Conservation (phyloP, 2,888 invertebrate species). For the Quadroppia sp. region DNA sequence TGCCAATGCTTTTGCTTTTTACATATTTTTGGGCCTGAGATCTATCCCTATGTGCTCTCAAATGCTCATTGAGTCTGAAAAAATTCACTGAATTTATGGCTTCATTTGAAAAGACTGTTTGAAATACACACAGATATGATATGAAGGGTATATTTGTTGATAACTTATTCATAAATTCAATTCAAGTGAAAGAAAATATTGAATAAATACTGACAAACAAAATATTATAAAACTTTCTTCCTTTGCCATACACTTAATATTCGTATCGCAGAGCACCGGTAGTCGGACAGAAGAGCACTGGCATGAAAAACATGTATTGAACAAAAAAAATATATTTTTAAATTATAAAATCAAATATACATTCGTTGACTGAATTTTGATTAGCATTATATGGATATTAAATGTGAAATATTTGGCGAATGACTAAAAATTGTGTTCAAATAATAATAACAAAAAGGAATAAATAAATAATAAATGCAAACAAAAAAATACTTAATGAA, state of each 20-base stretch:
- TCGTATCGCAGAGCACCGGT: too few species aligned
- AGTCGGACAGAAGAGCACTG: too few species aligned
- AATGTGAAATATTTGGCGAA: too few species aligned
- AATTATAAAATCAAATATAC: too few species aligned
- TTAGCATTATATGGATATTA: too few species aligned
- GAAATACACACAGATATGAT: neutral
- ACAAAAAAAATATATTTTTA: too few species aligned
- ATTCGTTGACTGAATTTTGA: too few species aligned
- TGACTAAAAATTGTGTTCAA: neutral
- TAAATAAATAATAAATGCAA: neutral
- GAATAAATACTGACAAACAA: too few species aligned
- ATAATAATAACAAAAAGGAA: neutral
- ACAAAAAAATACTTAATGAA: too few species aligned
- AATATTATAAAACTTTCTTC: too few species aligned
- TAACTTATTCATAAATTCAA: conserved; percentile 20
- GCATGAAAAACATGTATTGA: too few species aligned
- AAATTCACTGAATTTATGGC: neutral
- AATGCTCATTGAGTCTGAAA: conserved; percentile 8
- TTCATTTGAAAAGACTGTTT: neutral
- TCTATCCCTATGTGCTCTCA: neutral
- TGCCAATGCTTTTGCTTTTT: neutral
- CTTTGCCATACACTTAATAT: too few species aligned
- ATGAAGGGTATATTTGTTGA: neutral
- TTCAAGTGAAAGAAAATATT: neutral
- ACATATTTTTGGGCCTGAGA: neutral